Base-by-base conservation (phyloP, 2,888 invertebrate genomes). In the Coronaproctus castanopsis region DNA sequence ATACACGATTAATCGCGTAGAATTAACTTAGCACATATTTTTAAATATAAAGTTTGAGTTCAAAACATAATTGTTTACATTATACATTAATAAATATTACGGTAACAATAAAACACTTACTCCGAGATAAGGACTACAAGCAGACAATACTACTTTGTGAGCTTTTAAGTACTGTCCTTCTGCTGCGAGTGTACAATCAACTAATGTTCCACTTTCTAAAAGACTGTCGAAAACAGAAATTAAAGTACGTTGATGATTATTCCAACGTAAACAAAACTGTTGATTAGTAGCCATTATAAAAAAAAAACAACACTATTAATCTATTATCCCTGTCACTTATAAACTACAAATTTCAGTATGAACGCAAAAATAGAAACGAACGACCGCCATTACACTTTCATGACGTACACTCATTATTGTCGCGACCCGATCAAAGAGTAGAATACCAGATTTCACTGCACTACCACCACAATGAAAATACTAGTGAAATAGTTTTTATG, bases 201-300 rank as follows among this genome's bases (percentile, higher is more conserved):
- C 90, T 75, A 91, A 80, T 69, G 87, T 86, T 71, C 87, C 88
- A 76, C 86, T 87, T 78, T 88, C 87, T 69, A 90, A 76, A 68
- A 91, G 78, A 69, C 87, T 87, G 77, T 90, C 90, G 77, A 91
- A 90, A 69, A 90, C 88, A 68, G 88, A 85, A 70, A 91, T 85
- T 73, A 91, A 77, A 67, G 90, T 91, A 69, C 86, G 86, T 75
- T 90, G 90, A 77, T 91, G 91, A 76, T 91, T 91, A 77, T 91
- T 91, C 91, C 91, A 91, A 73, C 89, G 79, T 70, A 91, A 77
- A 76, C 91, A 91, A 76, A 90, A 91, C 78, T 91, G 90, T 77
- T 90, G 90, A 76, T 88, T 87, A 49, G 65, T 64, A 60, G 66
- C 66, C 66, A 65, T 67, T 58, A 62, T 63, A 62, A 36, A 23